These are phyloP conservation scores for Hystrix cristata DNA, from an alignment of 2,113 vertebrate species.

Conservation along the genomic window DNA sequence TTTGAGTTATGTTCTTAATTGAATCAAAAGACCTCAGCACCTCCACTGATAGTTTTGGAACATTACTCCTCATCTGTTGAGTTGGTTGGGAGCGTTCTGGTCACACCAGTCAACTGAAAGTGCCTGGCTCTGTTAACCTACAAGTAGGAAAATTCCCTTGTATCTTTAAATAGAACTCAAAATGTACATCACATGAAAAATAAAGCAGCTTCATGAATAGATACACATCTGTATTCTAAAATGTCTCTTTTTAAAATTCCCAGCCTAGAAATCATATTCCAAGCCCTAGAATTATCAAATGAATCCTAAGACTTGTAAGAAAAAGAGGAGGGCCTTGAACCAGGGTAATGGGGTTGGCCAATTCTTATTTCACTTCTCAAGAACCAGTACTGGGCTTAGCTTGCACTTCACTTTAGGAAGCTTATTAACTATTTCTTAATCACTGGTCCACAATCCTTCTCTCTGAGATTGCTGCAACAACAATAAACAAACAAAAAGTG, in stretches of 20 bases:
- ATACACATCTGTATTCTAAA: background rate
- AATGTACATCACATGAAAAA: background rate
- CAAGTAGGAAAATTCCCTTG: background rate
- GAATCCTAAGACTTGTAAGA: slow-evolving; percentile 23
- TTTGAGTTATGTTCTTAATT: background rate
- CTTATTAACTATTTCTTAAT: background rate
- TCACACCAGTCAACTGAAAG: background rate
- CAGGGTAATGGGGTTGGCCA: accelerated
- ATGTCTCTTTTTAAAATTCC: slow-evolving; percentile 15
- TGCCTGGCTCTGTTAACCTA: background rate
- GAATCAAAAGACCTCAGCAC: background rate
- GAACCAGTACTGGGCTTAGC: background rate
- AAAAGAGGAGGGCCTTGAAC: background rate
- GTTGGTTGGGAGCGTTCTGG: background rate
- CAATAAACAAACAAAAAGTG: slow-evolving; percentile 17
- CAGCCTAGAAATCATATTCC: background rate
- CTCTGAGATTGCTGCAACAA: background rate
- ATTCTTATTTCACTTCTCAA: background rate
- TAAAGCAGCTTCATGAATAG: background rate
- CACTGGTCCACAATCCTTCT: background rate
- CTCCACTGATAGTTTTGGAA: background rate
- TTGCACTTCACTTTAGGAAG: background rate
- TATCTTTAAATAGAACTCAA: slow-evolving; percentile 45
- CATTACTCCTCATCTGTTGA: background rate
- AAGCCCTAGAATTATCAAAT: slow-evolving; percentile 11